Base-by-base conservation (phyloP, 2,888 invertebrate genomes). In the Vesta saturnalis region DNA sequence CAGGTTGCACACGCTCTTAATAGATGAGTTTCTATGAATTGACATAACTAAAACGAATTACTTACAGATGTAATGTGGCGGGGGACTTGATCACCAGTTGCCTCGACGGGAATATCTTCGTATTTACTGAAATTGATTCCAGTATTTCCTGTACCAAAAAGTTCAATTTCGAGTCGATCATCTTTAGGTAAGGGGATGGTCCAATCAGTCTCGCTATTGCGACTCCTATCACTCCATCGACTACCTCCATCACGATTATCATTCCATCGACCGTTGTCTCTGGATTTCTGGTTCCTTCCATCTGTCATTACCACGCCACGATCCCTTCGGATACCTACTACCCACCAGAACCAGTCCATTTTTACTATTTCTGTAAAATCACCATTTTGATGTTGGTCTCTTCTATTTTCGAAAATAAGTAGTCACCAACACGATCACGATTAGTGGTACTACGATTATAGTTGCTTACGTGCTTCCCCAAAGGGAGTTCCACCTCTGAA, bases 101-200 rank as follows among this genome's bases (percentile, higher is more conserved):
- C 98, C 88, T 99, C 98, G 84, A 99, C 99, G 83, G 99, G 99
- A 85, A 99, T 99, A 89, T 99, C 99, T 89, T 99, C 99, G 87
- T 99, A 99, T 87, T 99, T 99, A 88, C 96, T 97, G 89, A 99
- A 99, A 87, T 99, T 99, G 87, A 99, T 99, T 76, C 99, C 99
- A 76, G 98, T 97, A 85, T 97, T 97, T 80, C 94, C 94, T 76
- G 91, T 90, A 82, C 95, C 94, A 85, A 95, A 96, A 79, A 96
- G 86, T 84, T 94, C 96, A 86, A 89, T 83, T 87, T 97, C 97
- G 83, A 92, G 81, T 79, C 94, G 90, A 83, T 96, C 96, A 86
- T 97, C 96, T 81, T 92, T 89, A 74, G 94, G 89, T 81, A 94
- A 87, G 81, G 95, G 93, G 78, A 92, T 82, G 77, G 95, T 93